Evolutionary conservation across 2,888 invertebrate genomes (phyloP).

Genomic region (Acanthacorydalis orientalis): DNA sequence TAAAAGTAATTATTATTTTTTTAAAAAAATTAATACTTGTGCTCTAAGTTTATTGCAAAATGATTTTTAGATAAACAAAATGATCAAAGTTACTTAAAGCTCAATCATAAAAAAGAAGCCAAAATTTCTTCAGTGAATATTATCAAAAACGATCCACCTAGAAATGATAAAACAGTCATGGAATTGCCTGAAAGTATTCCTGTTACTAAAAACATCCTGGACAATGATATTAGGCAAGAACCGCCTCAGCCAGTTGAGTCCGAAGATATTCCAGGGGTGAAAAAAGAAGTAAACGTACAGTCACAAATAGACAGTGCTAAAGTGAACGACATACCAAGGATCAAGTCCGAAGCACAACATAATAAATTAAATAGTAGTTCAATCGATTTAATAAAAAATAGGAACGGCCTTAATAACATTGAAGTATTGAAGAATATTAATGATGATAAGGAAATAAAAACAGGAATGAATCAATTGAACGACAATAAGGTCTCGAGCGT

Average conservation of each 20-base stretch:
- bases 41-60: background rate
- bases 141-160: background rate
- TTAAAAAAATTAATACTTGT: too few relatives aligned
- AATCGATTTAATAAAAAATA: slow-evolving; percentile 1
- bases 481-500: slow-evolving; percentile 18
- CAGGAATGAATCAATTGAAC: slow-evolving; percentile 18
- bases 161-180: background rate
- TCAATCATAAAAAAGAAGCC: slow-evolving; percentile 2
- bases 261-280: slow-evolving; percentile 15
- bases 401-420: slow-evolving; percentile 1
- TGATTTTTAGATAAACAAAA: background rate
- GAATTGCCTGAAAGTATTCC: background rate
- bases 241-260: slow-evolving; percentile 24
- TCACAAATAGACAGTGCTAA: slow-evolving; percentile 12
- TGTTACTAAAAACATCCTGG: slow-evolving; percentile 4
- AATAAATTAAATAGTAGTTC: background rate
- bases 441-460: slow-evolving; percentile 24
- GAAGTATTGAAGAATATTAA: slow-evolving; percentile 11
- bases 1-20: background rate
- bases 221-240: slow-evolving; percentile 12
- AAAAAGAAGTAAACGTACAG: slow-evolving; percentile 12
- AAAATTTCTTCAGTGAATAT: too few relatives aligned
- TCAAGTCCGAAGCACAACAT: slow-evolving; percentile 9
- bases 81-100: background rate
- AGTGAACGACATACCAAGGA: slow-evolving; percentile 10